Evolutionary conservation across 2,113 vertebrate species (phyloP), one percentile per base, ranked within the genome.

Genomic region (Syrmaticus mikado): DNA sequence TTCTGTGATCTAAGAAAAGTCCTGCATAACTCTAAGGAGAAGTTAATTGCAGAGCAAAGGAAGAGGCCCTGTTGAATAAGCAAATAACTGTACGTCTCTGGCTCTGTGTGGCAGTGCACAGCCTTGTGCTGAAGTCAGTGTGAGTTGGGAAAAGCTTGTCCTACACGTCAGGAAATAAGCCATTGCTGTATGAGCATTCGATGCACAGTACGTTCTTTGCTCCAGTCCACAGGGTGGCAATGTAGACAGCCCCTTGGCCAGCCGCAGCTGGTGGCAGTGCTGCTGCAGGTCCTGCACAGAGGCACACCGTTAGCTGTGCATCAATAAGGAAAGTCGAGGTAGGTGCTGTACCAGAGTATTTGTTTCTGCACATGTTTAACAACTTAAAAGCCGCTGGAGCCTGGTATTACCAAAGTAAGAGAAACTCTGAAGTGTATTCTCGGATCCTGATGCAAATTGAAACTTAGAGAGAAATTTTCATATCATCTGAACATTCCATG

Each of bases 161-260:
- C 34, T 48, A 19, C 8, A 8, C 9, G 2, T 38, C 24, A 5
- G 34, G 25, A 24, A 27, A 28, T 13, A 52, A 71, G 34, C 46
- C 34, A 21, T 27, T 27, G 13, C 48, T 38, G 68, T 34, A 52
- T 28, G 30, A 27, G 41, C 40, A 38, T 30, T 21, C 8, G 2
- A 18, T 38, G 34, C 10, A 13, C 24, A 32, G 32, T n/a, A 45
- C 0, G 14, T 27, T 34, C 1, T 30, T 34, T 16, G n/a, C 46
- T 77, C 41, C 19, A 66, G 41, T 94, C 96, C 95, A 81, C 96
- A 83, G 52, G 96, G 95, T 94, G 96, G 96, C 95, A 92, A 96
- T 74, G 36, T 5, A 94, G 88, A 30, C 90, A 92, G 13, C 25
- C 7, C 16, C 41, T 80, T 11, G 0, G 1, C 20, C 64, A 14